Evolutionary conservation across 1,140 invertebrate species (phyloP).

Genomic region (Spodoptera litura): DNA sequence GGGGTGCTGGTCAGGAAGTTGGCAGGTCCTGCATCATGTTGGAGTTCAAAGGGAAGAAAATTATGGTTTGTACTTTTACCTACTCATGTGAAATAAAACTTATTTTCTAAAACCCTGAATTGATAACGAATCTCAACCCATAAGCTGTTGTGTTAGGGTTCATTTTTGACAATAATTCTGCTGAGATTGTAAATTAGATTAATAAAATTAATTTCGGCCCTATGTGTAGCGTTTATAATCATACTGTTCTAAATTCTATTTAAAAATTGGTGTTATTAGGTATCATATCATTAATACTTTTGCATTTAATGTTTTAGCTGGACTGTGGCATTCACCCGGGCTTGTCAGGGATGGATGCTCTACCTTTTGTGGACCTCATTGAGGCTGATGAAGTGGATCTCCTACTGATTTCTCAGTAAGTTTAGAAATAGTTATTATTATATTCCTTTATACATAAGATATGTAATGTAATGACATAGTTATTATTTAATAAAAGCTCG

Average conservation of each 20-base stretch:
- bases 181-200: too few relatives aligned
- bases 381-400: conserved; percentile 99
- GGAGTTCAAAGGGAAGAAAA: conserved; percentile 99
- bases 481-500: too few relatives aligned
- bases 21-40: conserved; percentile 99
- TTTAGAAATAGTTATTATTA: conserved; percentile 53
- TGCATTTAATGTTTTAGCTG: conserved; percentile 86
- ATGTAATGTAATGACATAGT: too few relatives aligned
- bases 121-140: too few relatives aligned
- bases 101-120: too few relatives aligned
- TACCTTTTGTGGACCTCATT: conserved; percentile 99
- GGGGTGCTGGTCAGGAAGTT: conserved; percentile 99
- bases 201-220: too few relatives aligned
- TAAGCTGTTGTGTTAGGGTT: too few relatives aligned
- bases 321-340: conserved; percentile 99
- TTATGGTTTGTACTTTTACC: conserved; percentile 90
- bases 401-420: conserved; percentile 97
- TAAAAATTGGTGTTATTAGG: too few relatives aligned
- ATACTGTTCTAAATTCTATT: too few relatives aligned
- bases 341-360: conserved; percentile 97
- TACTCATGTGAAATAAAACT: neutral
- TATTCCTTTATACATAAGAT: too few relatives aligned
- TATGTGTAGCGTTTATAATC: too few relatives aligned
- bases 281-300: too few relatives aligned
- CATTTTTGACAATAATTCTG: neutral